Conservation (phyloP, 2,113 vertebrate genomes). For the Theropithecus gelada region DNA sequence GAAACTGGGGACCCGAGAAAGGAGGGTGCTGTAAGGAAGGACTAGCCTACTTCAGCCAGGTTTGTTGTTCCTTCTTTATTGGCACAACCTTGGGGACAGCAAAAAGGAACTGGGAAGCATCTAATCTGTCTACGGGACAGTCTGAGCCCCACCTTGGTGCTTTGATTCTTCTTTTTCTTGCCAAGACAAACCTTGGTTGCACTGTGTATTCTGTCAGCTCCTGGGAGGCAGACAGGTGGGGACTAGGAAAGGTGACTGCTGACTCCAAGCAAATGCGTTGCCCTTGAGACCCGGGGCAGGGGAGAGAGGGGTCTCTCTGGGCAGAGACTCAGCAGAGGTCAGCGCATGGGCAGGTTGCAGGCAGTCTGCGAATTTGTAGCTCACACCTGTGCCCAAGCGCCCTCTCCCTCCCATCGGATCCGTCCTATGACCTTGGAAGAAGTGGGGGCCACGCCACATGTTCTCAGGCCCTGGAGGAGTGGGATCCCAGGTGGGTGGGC, state of each 20-base stretch:
- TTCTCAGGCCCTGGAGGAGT: background rate
- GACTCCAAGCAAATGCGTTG: background rate
- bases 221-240: background rate
- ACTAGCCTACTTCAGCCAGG: background rate
- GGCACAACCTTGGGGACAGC: background rate
- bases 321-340: background rate
- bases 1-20: background rate
- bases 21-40: background rate
- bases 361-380: background rate
- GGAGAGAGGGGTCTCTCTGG: background rate
- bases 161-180: background rate
- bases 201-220: background rate
- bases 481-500: background rate
- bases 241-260: background rate
- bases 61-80: background rate
- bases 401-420: background rate
- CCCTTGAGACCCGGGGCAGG: background rate
- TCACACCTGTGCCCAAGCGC: background rate
- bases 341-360: background rate
- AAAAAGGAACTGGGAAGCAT: background rate
- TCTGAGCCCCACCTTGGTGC: background rate
- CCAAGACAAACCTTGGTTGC: background rate
- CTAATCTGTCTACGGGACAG: background rate
- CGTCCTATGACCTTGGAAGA: constrained; percentile 50
- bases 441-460: background rate